Base-by-base conservation (phyloP, 2,888 invertebrate genomes). In the Falcaria lacertinaria region DNA sequence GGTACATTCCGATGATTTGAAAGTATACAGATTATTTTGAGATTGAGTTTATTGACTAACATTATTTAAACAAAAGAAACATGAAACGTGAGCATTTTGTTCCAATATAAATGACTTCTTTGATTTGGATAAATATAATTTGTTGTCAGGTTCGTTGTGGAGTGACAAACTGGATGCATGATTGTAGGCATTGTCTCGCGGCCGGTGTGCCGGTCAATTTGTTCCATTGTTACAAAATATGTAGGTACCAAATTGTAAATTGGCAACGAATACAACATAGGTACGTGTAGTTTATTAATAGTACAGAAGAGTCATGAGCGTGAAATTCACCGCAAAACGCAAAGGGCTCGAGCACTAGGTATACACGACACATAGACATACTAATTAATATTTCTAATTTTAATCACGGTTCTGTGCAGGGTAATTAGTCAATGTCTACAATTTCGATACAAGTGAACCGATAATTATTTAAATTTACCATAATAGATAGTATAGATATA, bases 211-310 rank as follows among this genome's bases (percentile, higher is more conserved):
- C 71, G 71, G 72, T 83, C 80, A 86, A 85, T 85, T 86, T 80
- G 80, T 60, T 62, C 80, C 64, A 86, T 87, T 87, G 87, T 87
- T 82, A 83, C 80, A 78, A 78, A 73, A 80, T 68, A 73, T 65
- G 73, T 22, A 34, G 55, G 57, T 52, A 55, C 61, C 63, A 63
- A 28, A 75, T 73, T 77, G 81, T 81, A 81, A 83, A 71, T 66
- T 65, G 60, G 62, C 60, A 59, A 63, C 55, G 60, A 57, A 59
- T 57, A 43, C 45, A 33, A 42, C n/a, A 11, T 22, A n/a, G 8
- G 4, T 13, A 33, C 17, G 17, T 13, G n/a, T 4, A n/a, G 19
- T 55, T 53, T 57, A 48, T 53, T 47, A 49, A 50, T 49, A 43
- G 44, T 49, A 51, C 46, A 52, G 44, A 45, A 38, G 35, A 33